Conservation (phyloP, 2,888 invertebrate genomes). For the Norana najaformis region DNA sequence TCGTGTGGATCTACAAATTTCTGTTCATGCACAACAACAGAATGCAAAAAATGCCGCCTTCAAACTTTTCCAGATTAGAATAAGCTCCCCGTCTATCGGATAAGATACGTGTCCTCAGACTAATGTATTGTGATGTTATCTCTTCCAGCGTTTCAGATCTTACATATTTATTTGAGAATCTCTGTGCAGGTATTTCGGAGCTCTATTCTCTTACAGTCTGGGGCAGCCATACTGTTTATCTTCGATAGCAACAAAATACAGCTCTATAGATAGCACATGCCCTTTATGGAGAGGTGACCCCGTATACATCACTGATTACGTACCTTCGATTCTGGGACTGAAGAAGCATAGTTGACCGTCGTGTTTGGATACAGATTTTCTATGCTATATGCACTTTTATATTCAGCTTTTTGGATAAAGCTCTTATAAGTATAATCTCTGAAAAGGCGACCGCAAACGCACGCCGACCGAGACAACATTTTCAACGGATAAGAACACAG, state of each 20-base stretch:
- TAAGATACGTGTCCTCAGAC: no score
- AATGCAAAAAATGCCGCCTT: no score
- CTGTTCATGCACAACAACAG: no score
- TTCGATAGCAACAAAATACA: background rate
- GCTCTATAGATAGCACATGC: conserved; percentile 5
- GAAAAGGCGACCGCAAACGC: conserved; percentile 1
- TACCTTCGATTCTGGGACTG: background rate
- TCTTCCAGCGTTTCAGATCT: no score
- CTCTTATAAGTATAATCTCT: background rate
- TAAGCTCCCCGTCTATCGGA: no score
- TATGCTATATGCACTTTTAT: conserved; percentile 27
- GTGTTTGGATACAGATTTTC: conserved; percentile 26
- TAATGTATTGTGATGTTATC: no score
- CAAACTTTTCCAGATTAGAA: no score
- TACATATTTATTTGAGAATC: no score
- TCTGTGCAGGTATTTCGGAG: no score
- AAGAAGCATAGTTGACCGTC: background rate
- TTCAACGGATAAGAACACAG: background rate
- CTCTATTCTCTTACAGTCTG: no score
- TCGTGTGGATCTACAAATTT: no score
- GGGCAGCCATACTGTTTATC: no score
- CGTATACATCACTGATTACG: background rate
- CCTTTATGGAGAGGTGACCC: background rate
- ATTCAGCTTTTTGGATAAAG: background rate
- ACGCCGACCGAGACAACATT: background rate